phyloP scores from a whole-genome alignment of 2,113 vertebrate genomes.

The Corythoichthys haematopterus region DNA sequence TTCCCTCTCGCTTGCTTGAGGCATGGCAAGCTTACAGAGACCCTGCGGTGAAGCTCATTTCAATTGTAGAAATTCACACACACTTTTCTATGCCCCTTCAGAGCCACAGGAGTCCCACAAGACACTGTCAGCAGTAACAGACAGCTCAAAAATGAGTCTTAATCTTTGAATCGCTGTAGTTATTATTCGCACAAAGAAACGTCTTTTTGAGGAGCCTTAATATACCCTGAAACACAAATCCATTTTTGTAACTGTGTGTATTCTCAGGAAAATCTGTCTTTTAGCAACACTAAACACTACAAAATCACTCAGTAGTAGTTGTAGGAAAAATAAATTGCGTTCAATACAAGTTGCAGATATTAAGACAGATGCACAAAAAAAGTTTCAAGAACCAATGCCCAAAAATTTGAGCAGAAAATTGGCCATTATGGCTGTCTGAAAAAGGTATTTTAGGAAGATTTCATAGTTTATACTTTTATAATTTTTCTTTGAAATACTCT shows the following conservation, averaged over 20 bases:
- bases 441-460: neutral
- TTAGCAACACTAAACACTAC: too few relatives aligned
- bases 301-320: too few relatives aligned
- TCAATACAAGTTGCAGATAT: too few relatives aligned
- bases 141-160: conserved; percentile 69
- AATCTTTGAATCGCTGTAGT: conserved; percentile 67
- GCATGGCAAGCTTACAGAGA: conserved; percentile 26
- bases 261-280: too few relatives aligned
- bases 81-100: neutral
- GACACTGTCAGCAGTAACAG: conserved; percentile 72
- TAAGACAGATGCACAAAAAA: too few relatives aligned
- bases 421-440: too few relatives aligned
- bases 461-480: neutral
- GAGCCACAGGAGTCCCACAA: conserved; percentile 47
- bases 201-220: neutral
- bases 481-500: neutral
- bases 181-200: conserved; percentile 23
- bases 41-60: conserved; percentile 57
- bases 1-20: conserved; percentile 27
- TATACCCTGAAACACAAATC: too few relatives aligned
- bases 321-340: too few relatives aligned
- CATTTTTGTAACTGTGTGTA: too few relatives aligned
- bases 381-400: too few relatives aligned
- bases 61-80: conserved; percentile 55
- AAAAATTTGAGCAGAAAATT: too few relatives aligned